These are phyloP conservation scores for Tichodroma muraria DNA, from an alignment of 2,113 vertebrate genomes.

Conservation along the genomic window DNA sequence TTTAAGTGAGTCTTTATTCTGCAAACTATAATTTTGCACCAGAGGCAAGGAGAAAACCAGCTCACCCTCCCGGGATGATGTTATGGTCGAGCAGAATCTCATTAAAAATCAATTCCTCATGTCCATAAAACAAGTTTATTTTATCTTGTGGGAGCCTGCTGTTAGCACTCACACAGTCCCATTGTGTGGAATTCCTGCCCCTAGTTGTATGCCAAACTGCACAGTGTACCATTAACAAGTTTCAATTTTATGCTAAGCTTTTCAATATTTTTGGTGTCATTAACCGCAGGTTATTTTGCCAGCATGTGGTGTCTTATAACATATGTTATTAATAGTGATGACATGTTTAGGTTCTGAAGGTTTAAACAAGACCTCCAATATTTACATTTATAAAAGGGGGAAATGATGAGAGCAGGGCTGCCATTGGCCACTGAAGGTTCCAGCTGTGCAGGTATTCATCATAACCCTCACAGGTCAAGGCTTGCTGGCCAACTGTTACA, in stretches of 20 bases:
- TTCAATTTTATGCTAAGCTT: conserved; percentile 73
- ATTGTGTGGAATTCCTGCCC: conserved; percentile 70
- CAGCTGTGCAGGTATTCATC: conserved; percentile 57
- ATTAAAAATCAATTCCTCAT: conserved; percentile 76
- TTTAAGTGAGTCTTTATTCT: conserved; percentile 32
- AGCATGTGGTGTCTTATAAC: conserved; percentile 67
- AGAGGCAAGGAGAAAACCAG: conserved; percentile 50
- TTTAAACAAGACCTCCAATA: conserved; percentile 64
- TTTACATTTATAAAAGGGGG: conserved; percentile 55
- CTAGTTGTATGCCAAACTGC: conserved; percentile 45
- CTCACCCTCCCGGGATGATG: conserved; percentile 67
- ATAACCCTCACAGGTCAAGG: conserved; percentile 46
- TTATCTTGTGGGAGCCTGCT: conserved; percentile 74
- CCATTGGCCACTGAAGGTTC: conserved; percentile 2
- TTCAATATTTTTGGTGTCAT: conserved; percentile 70
- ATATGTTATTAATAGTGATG: conserved; percentile 60
- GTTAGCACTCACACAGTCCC: conserved; percentile 64
- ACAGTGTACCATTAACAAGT: conserved; percentile 67
- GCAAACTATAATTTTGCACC: conserved; percentile 52
- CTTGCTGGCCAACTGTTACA: conserved; percentile 46
- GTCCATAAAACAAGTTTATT: conserved; percentile 77
- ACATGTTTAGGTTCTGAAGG: conserved; percentile 49
- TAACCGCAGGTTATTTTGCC: conserved; percentile 56
- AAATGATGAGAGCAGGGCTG: neutral
- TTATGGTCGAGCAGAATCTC: conserved; percentile 71